Base-by-base conservation (phyloP, 92 coral and sea anemone genomes). In the Actinernus sp. region DNA sequence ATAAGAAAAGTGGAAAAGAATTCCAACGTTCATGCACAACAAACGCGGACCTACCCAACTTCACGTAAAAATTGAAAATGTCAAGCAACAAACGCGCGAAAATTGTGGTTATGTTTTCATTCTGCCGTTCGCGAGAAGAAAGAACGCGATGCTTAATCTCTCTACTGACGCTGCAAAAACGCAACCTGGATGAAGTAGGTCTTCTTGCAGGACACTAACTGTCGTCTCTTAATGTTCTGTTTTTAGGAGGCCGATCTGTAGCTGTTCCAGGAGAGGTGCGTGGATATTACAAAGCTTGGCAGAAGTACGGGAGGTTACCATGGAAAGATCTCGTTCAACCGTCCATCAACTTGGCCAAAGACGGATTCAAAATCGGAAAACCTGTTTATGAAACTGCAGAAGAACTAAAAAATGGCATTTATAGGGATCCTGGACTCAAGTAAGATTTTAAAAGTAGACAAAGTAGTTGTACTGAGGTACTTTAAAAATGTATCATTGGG, bases 231-330 rank as follows among this genome's bases (percentile, higher is more conserved):
- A 26, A 18, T 64, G 1, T 64, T 30, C n/a, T 31, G 26, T 31
- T 11, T 26, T 11, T 36, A 91, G 97, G 91, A 16, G 83, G 91
- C 0, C 28, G 62, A 13, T 71, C 85, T 4, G 68, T 83, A 23
- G 93, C 87, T n/a, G 78, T 91, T 23, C 97, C 97, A 2, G 97
- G 97, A 17, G 97, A 91, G 31, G 79, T 87, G 43, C 78, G 71
- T 18, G 97, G 91, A 19, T 82, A 82, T 73, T 69, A 82, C 59
- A 55, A 58, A 26, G 93, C 93, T 34, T 91, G 97, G 97, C 18
- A 46, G 54, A 55, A 71, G 40, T 89, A 91, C 60, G 97, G 97
- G 3, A 45, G 56, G 55, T 50, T 91, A 46, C 63, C 81, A 20
- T 91, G 97, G 97, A 82, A 82, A 55, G 84, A 78, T 14, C 68